Conservation (phyloP, 2,797 vertebrate genomes). For the Balearica regulorum region DNA sequence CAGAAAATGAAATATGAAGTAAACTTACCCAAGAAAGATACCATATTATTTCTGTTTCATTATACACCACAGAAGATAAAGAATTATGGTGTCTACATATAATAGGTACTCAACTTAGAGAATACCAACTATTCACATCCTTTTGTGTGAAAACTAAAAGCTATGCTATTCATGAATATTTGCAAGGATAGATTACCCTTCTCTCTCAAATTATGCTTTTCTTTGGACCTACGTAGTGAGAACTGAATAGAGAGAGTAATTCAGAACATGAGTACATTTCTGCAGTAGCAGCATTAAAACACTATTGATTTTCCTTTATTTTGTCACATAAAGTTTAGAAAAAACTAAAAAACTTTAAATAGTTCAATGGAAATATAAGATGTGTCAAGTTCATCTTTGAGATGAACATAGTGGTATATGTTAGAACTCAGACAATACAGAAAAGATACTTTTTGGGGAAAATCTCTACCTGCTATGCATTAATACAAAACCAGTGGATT, state of each 20-base stretch:
- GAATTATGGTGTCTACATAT: background rate
- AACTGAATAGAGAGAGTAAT: background rate
- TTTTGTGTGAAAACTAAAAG: background rate
- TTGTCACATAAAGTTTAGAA: background rate
- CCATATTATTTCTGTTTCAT: background rate
- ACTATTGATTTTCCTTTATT: fast-evolving
- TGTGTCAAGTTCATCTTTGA: background rate
- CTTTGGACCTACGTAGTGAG: background rate
- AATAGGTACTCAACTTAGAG: background rate
- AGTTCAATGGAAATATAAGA: background rate
- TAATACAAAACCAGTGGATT: background rate
- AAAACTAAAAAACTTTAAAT: background rate
- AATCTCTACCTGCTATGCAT: background rate
- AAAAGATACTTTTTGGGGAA: fast-evolving
- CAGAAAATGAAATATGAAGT: background rate
- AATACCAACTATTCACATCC: background rate
- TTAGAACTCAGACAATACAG: background rate
- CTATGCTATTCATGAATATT: background rate
- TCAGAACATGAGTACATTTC: background rate
- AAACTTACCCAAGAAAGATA: background rate
- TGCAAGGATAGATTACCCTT: background rate
- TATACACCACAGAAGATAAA: background rate
- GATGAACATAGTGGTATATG: background rate
- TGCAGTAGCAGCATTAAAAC: background rate
- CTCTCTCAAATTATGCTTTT: background rate